Conservation (phyloP, 1,140 invertebrate species). For the Zophobas atratus region DNA sequence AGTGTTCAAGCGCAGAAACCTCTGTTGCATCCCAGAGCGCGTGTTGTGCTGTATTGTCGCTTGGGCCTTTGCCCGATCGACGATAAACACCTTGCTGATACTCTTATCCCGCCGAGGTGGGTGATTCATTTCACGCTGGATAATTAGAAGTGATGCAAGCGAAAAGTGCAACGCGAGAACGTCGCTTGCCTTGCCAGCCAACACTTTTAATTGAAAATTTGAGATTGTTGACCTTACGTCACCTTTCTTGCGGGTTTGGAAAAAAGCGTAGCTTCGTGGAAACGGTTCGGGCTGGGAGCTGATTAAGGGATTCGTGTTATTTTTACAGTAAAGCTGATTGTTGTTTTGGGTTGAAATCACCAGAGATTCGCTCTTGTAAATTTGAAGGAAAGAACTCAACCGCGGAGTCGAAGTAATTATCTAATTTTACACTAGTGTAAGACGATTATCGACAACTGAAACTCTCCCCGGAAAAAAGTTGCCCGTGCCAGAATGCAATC, state of each 20-base stretch:
- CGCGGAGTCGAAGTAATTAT: too few species aligned
- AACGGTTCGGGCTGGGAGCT: background rate
- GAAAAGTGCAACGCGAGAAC: conserved; percentile 39
- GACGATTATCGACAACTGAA: too few species aligned
- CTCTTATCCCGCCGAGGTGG: background rate
- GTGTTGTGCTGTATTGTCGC: background rate
- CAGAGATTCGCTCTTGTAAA: too few species aligned
- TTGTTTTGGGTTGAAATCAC: too few species aligned
- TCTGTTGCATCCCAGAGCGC: conserved; percentile 17
- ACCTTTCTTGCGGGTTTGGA: background rate
- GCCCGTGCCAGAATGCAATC: too few species aligned
- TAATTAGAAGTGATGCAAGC: conserved; percentile 37
- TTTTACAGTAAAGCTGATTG: too few species aligned
- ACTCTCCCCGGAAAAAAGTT: too few species aligned
- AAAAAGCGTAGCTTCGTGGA: background rate
- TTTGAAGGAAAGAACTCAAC: too few species aligned
- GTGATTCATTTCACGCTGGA: conserved; percentile 31
- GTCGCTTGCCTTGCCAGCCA: background rate
- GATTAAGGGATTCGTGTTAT: too few species aligned
- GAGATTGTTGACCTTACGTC: conserved; percentile 34
- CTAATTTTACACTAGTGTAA: too few species aligned
- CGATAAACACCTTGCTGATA: conserved; percentile 23
- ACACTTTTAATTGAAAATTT: conserved; percentile 19
- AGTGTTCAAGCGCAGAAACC: conserved; percentile 44
- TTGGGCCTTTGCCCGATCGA: conserved; percentile 29